These are phyloP conservation scores for Yponomeuta sedellus DNA, from an alignment of 2,888 invertebrate species.

Conservation along the genomic window DNA sequence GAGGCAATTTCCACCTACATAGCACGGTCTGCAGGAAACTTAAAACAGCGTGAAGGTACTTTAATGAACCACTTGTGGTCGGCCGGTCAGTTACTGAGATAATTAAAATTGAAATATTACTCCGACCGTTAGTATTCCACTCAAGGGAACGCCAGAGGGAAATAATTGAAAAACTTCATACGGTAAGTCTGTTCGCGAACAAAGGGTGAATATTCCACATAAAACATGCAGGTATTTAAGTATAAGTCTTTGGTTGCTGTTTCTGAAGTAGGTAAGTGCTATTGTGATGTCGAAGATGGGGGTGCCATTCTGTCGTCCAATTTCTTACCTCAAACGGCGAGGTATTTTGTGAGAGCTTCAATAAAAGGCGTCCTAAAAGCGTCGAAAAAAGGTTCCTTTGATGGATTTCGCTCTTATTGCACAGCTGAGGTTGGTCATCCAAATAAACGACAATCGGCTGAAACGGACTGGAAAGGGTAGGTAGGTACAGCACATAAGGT, in stretches of 20 bases:
- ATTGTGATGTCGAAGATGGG: not conserved
- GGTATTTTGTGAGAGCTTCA: not conserved
- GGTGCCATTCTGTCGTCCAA: not conserved
- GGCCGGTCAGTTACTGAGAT: not conserved
- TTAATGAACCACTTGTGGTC: not conserved
- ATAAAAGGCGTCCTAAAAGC: not conserved
- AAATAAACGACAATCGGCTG: constrained; percentile 5
- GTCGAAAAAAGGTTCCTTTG: constrained; percentile 1
- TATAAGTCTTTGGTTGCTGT: not conserved
- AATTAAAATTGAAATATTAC: not conserved
- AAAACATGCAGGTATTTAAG: not conserved
- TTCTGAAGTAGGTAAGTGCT: not conserved
- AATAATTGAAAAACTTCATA: not conserved
- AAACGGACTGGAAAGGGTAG: not conserved
- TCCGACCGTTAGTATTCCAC: not conserved
- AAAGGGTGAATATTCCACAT: not conserved
- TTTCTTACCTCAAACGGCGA: not conserved
- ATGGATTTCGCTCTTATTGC: constrained; percentile 6
- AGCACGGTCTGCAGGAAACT: not conserved
- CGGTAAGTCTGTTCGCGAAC: too few relatives aligned
- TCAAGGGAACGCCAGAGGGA: not conserved
- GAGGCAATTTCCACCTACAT: constrained; percentile 13
- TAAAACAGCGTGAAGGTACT: not conserved
- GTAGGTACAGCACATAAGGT: not conserved
- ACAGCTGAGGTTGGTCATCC: constrained; percentile 4